Conservation (phyloP, 1,140 invertebrate species). For the Amphibalanus amphitrite region DNA sequence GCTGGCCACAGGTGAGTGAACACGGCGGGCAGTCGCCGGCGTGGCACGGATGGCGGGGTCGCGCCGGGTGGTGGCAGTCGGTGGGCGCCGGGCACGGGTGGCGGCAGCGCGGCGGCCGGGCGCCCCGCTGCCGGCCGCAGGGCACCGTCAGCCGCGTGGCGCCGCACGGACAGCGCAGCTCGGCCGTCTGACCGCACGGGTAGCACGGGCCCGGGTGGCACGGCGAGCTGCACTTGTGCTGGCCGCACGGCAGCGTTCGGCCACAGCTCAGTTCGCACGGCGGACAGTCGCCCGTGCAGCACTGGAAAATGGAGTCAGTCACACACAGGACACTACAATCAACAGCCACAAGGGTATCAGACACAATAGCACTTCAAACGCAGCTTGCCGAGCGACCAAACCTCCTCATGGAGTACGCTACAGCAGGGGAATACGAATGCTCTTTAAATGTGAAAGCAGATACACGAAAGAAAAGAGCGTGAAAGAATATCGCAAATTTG, state of each 20-base stretch:
- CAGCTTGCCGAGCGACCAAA: too few species aligned
- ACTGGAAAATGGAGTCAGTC: conserved; percentile 29
- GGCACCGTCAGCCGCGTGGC: conserved; percentile 58
- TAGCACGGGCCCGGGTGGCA: conserved; percentile 82
- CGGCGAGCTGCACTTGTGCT: conserved; percentile 69
- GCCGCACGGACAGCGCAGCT: conserved; percentile 66
- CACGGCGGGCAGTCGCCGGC: conserved; percentile 73
- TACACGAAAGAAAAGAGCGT: too few species aligned
- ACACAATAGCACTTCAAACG: too few species aligned
- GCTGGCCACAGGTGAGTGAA: conserved; percentile 46
- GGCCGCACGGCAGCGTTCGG: conserved; percentile 58
- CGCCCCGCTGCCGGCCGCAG: conserved; percentile 52
- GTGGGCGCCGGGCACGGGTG: conserved; percentile 37
- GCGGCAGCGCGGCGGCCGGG: conserved; percentile 25
- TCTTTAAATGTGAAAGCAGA: too few species aligned
- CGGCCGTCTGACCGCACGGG: conserved; percentile 59
- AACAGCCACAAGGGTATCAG: too few species aligned
- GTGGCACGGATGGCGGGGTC: conserved; percentile 63
- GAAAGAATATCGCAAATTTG: too few species aligned
- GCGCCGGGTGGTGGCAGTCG: conserved; percentile 55
- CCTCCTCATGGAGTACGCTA: too few species aligned
- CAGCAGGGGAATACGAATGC: too few species aligned
- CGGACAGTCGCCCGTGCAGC: conserved; percentile 65
- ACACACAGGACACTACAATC: conserved; percentile 17
- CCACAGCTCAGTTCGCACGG: conserved; percentile 75